A percentile compares a stretch with the other conserved stretches of the same genome.
phyloP scores from a whole-genome alignment of 1,140 invertebrate genomes.

The Phthorimaea operculella region DNA sequence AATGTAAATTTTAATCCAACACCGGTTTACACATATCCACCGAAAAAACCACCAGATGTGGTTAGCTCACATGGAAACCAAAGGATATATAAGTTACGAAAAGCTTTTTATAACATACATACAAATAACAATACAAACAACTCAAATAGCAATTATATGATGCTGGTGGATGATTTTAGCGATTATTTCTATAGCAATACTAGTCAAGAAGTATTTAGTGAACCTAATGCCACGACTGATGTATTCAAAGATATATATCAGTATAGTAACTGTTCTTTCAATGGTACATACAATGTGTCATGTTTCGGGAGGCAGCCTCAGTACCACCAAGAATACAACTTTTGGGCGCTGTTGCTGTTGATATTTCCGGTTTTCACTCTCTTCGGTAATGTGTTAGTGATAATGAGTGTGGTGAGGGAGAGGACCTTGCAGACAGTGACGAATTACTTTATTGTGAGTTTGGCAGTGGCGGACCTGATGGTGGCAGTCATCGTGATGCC shows the following conservation, averaged over 20 bases:
- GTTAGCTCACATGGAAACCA: conserved; percentile 8
- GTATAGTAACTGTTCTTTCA: conserved; percentile 57
- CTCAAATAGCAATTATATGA: conserved; percentile 54
- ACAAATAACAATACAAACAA: conserved; percentile 49
- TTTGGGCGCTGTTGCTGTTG: conserved; percentile 87
- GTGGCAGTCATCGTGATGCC: conserved; percentile 98
- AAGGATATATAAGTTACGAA: conserved; percentile 14
- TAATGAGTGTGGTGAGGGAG: conserved; percentile 91
- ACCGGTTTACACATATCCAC: conserved; percentile 29
- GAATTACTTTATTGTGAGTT: conserved; percentile 98
- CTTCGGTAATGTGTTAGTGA: conserved; percentile 97
- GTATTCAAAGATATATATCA: conserved; percentile 50
- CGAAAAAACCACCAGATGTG: conserved; percentile 42
- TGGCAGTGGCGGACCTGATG: conserved; percentile 96
- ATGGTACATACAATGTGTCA: conserved; percentile 62
- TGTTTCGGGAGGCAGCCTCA: conserved; percentile 45
- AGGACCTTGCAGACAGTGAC: conserved; percentile 92
- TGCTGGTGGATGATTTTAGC: conserved; percentile 71
- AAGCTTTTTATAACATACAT: conserved; percentile 20
- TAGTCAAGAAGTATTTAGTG: conserved; percentile 47
- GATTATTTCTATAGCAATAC: conserved; percentile 70
- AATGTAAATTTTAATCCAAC: conserved; percentile 16
- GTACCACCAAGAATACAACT: conserved; percentile 70
- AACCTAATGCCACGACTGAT: conserved; percentile 37
- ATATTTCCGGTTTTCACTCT: conserved; percentile 93